phyloP scores from a whole-genome alignment of 64 coral and sea anemone genomes.

The Stichodactyla mertensii region DNA sequence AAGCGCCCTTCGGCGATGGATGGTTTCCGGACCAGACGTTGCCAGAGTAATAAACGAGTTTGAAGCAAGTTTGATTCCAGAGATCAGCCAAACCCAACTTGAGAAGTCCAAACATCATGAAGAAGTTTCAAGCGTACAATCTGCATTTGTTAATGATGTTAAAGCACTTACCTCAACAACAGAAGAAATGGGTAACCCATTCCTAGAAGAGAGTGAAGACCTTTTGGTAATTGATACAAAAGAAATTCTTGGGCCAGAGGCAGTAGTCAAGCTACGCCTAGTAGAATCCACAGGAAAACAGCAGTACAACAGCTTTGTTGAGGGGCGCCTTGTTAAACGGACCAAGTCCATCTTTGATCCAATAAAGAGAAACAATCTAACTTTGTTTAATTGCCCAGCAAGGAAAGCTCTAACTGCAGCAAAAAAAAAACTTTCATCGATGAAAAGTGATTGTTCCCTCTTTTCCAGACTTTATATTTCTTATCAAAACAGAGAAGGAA shows the following conservation, averaged over 20 bases:
- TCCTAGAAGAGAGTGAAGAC: neutral
- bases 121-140: neutral
- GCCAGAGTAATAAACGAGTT: too few relatives aligned
- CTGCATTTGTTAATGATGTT: slow-evolving; percentile 27
- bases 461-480: neutral
- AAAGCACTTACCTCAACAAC: neutral
- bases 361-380: too few relatives aligned
- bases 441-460: neutral
- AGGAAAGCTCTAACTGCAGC: too few relatives aligned
- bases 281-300: neutral
- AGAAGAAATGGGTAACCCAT: slow-evolving; percentile 25
- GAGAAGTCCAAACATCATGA: too few relatives aligned
- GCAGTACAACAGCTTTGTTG: slow-evolving; percentile 7
- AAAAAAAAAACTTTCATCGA: too few relatives aligned
- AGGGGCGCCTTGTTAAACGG: neutral
- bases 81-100: too few relatives aligned
- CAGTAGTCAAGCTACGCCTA: neutral
- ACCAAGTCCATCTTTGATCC: neutral
- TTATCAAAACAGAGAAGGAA: too few relatives aligned
- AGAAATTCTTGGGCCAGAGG: slow-evolving; percentile 24
- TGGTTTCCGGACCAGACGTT: too few relatives aligned
- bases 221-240: neutral
- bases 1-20: too few relatives aligned
- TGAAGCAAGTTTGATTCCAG: too few relatives aligned
- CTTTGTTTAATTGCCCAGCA: too few relatives aligned